phyloP scores from a whole-genome alignment of 2,888 invertebrate species.

The Agrotis clavis region DNA sequence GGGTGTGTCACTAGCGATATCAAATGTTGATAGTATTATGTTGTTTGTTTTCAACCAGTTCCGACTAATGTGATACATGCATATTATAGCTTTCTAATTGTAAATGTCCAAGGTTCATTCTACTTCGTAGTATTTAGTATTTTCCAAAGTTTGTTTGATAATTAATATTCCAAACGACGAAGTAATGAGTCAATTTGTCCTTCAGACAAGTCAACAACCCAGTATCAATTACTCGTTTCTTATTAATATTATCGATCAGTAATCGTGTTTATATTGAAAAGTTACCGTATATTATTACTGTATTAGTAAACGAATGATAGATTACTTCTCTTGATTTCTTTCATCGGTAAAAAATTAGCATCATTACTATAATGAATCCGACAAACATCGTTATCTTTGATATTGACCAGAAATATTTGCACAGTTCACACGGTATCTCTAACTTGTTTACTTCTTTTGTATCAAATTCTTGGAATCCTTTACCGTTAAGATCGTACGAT shows the following conservation, averaged over 20 bases:
- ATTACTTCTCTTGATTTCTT: constrained; percentile 34
- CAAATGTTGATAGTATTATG: constrained; percentile 10
- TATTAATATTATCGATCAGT: constrained; percentile 15
- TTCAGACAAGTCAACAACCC: constrained; percentile 24
- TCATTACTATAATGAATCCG: constrained; percentile 29
- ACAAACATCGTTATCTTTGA: constrained; percentile 49
- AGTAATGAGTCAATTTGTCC: constrained; percentile 31
- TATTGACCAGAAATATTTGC: constrained; percentile 59
- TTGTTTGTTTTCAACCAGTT: constrained; percentile 21
- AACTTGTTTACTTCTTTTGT: constrained; percentile 34
- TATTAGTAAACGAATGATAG: constrained; percentile 25
- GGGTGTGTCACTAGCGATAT: constrained; percentile 1
- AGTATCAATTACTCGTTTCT: constrained; percentile 38
- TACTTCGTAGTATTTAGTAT: constrained; percentile 38
- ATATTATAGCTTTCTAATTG: constrained; percentile 10
- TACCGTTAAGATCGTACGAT: constrained; percentile 43
- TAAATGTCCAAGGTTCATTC: constrained; percentile 19
- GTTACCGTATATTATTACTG: constrained; percentile 16
- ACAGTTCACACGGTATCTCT: constrained; percentile 36
- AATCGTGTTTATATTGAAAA: constrained; percentile 9
- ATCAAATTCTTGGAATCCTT: constrained; percentile 45
- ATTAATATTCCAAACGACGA: constrained; percentile 8
- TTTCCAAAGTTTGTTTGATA: constrained; percentile 17
- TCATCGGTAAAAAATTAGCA: constrained; percentile 32
- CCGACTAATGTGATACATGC: constrained; percentile 13